Conservation (phyloP, 2,113 vertebrate genomes). For the Takifugu bimaculatus region DNA sequence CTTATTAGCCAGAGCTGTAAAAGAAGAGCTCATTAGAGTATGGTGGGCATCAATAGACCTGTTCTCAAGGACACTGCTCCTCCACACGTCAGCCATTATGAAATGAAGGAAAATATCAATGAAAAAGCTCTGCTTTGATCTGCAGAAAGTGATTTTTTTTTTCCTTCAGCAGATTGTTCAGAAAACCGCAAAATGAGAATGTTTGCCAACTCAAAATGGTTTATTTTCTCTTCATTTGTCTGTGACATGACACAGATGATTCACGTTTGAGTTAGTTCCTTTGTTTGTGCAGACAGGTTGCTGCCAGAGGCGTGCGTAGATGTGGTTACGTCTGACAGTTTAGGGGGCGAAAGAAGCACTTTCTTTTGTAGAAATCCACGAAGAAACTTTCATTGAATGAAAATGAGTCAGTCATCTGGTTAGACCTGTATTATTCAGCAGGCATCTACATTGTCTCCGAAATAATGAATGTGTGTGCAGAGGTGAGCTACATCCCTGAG, state of each 20-base stretch:
- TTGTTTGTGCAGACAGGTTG: not conserved
- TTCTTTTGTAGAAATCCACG: not conserved
- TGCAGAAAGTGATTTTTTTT: not conserved
- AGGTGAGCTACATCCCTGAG: constrained; percentile 85
- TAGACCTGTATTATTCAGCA: constrained; percentile 5
- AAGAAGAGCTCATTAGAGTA: constrained; percentile 15
- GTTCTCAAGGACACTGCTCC: constrained; percentile 2
- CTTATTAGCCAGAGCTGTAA: constrained; percentile 29
- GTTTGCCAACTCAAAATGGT: too few relatives aligned
- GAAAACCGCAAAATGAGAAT: constrained; percentile 6
- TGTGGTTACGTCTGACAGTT: not conserved
- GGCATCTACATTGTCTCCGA: not conserved
- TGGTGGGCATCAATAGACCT: not conserved
- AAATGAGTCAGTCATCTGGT: not conserved
- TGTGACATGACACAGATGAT: too few relatives aligned
- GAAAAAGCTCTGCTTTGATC: not conserved
- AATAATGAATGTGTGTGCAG: constrained; percentile 40
- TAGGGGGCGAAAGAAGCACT: not conserved
- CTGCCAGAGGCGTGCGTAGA: not conserved
- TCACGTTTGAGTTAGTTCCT: constrained; percentile 1
- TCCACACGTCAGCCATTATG: not conserved
- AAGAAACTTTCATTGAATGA: too few relatives aligned
- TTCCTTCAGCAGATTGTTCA: too few relatives aligned
- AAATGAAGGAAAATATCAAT: not conserved
- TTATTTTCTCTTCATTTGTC: too few relatives aligned